Base-by-base conservation (phyloP, 2,113 vertebrate species). In the Dicrurus megarhynchus region DNA sequence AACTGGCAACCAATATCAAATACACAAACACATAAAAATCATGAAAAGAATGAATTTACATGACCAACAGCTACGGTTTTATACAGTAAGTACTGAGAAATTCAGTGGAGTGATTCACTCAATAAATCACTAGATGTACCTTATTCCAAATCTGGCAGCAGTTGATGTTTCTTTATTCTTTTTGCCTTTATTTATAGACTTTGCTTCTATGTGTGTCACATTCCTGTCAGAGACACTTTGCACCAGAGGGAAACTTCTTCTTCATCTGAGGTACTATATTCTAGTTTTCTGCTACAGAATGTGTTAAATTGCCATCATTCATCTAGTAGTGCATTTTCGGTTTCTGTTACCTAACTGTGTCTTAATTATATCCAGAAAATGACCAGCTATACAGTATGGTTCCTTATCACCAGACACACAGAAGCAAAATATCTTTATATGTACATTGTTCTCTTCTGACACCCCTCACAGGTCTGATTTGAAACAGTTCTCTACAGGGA, bases 321-420 rank as follows among this genome's bases (percentile, higher is more conserved):
- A 67, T 50, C 76, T 70, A 24, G 13, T 41, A 39, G 53, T 65
- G 50, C 24, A 61, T 84, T 93, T 93, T 81, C 53, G 23, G 33
- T 65, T 95, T 85, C 56, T 73, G 41, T 53, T 84, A 49, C 56
- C 21, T 53, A 83, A 56, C 41, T 75, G n/a, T 52, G 17, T 93
- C 88, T 87, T 86, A 95, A 91, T 92, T 92, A 91, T 56, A 76
- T 24, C 10, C 57, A 86, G 41, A 2, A 91, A 89, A 91, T 28
- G 35, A 42, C 39, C 39, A 65, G 1, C 39, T 85, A 24, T 49
- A 46, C 10, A 53, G 14, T 50, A 73, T 41, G 55, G 23, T 21
- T 92, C 77, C 89, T 95, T 97, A 96, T 96, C 95, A 82, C 14
- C 46, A 94, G 63, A 69, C 42, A 82, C 37, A 93, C 88, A 91